Conservation (phyloP, 2,113 vertebrate species). For the Trematocara variabile region DNA sequence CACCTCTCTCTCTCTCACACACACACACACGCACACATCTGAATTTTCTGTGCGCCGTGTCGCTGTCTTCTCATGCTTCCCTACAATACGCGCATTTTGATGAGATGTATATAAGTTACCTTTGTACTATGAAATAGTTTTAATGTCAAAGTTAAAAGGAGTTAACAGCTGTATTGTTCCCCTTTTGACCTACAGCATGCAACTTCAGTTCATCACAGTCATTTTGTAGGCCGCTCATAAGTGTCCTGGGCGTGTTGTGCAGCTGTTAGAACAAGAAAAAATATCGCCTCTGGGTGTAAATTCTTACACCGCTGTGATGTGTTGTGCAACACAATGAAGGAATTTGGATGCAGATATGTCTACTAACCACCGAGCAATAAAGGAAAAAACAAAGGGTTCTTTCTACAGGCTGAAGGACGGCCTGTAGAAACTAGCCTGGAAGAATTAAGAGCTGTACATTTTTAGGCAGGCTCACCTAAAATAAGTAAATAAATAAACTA, state of each 20-base stretch:
- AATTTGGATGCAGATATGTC: not conserved
- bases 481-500: not conserved
- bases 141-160: not conserved
- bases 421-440: not conserved
- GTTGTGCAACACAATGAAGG: not conserved
- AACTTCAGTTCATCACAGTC: not conserved
- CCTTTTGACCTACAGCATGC: not conserved
- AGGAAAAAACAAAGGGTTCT: not conserved
- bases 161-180: not conserved
- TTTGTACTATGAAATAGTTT: not conserved
- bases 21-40: not conserved
- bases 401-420: not conserved
- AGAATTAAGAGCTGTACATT: not conserved
- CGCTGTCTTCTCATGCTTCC: not conserved
- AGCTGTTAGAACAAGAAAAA: not conserved
- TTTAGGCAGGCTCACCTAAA: not conserved
- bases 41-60: not conserved
- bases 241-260: constrained; percentile 5
- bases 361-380: not conserved
- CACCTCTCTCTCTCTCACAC: not conserved
- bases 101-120: not conserved
- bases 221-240: not conserved
- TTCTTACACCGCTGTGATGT: constrained; percentile 22
- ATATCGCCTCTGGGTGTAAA: constrained; percentile 22
- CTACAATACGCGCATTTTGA: not conserved